Percentiles rank a stretch among this genome's conserved stretches.
phyloP scores from a whole-genome alignment of 2,888 invertebrate species.

The Hesperia comma region DNA sequence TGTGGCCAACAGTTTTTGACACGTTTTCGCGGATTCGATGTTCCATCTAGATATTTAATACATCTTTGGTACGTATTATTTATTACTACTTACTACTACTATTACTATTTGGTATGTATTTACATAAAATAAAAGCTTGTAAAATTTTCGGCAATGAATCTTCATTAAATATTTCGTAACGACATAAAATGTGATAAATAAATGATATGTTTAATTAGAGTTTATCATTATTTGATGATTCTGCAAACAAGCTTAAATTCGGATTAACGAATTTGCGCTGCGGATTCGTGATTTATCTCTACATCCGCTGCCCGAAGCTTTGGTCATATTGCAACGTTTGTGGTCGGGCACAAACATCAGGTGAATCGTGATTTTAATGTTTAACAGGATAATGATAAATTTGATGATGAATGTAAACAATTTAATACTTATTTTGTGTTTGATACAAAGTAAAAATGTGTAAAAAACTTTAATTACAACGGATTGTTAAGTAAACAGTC shows the following conservation, averaged over 20 bases:
- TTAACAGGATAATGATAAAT: conserved; percentile 1
- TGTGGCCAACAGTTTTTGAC: too few species aligned
- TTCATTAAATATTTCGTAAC: background rate
- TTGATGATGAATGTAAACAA: background rate
- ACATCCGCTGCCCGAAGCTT: conserved; percentile 8
- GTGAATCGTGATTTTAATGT: conserved; percentile 24
- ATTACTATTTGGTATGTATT: too few species aligned
- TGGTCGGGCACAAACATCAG: conserved; percentile 23
- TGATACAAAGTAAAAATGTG: background rate
- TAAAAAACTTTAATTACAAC: too few species aligned
- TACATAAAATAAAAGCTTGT: too few species aligned
- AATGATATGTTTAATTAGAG: background rate
- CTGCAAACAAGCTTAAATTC: conserved; percentile 15
- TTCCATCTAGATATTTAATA: too few species aligned
- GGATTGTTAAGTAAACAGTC: too few species aligned
- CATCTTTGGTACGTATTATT: too few species aligned
- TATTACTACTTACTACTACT: too few species aligned
- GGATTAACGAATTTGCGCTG: conserved; percentile 14
- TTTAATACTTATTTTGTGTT: background rate
- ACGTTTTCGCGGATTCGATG: too few species aligned
- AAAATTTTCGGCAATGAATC: too few species aligned
- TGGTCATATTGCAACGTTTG: conserved; percentile 24
- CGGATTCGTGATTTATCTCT: conserved; percentile 23
- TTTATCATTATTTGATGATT: background rate
- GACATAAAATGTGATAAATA: background rate